Conservation (phyloP, 2,888 invertebrate species). For the Mamestra brassicae region DNA sequence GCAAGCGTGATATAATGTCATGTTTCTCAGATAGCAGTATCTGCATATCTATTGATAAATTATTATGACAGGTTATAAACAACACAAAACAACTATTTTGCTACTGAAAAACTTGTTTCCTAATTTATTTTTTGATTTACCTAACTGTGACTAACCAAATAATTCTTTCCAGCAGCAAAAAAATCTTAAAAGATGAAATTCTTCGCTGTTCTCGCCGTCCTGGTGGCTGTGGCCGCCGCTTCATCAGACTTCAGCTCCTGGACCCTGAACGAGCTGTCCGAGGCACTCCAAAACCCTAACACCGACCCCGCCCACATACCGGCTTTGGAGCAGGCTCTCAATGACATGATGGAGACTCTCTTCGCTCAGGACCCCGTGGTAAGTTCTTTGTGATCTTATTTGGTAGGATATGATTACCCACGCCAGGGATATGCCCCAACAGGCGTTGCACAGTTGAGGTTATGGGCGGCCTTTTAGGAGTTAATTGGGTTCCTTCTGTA, state of each 20-base stretch:
- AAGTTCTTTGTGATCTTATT: slow-evolving; percentile 33
- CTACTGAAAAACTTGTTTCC: background rate
- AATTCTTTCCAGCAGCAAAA: slow-evolving; percentile 35
- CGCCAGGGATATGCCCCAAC: no score
- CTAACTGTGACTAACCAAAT: background rate
- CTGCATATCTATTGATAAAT: slow-evolving; percentile 17
- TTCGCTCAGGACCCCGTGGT: slow-evolving; percentile 73
- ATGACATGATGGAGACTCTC: slow-evolving; percentile 73
- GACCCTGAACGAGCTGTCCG: slow-evolving; percentile 74
- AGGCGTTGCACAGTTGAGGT: no score
- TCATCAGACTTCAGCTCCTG: slow-evolving; percentile 61
- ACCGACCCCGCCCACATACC: slow-evolving; percentile 73
- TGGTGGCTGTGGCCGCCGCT: slow-evolving; percentile 71
- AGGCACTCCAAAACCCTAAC: slow-evolving; percentile 73
- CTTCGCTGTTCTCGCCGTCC: slow-evolving; percentile 78
- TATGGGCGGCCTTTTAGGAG: no score
- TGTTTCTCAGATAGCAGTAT: slow-evolving; percentile 7
- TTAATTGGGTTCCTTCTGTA: no score
- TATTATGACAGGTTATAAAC: background rate
- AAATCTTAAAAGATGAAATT: slow-evolving; percentile 78
- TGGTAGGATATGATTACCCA: no score
- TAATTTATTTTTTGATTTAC: background rate
- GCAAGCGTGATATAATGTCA: background rate
- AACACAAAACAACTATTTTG: background rate
- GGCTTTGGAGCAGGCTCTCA: slow-evolving; percentile 74